Percentiles rank a stretch among this genome's conserved stretches.
Conservation (phyloP, 2,888 invertebrate species). For the Loripinus fragilis region DNA sequence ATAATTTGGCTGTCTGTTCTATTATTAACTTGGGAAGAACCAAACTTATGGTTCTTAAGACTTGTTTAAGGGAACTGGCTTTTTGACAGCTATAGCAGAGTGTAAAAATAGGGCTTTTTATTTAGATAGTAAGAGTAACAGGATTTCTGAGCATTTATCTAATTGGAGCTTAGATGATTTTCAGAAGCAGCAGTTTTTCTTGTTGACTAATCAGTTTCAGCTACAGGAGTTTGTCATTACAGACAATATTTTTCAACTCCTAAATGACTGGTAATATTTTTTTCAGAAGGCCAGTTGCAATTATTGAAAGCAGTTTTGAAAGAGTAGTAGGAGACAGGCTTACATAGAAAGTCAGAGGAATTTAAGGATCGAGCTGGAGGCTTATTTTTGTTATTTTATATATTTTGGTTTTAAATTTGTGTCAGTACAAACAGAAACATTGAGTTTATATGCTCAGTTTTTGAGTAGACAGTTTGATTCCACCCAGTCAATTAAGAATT, state of each 20-base stretch:
- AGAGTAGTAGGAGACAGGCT: not conserved
- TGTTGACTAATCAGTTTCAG: not conserved
- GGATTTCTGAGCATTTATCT: not conserved
- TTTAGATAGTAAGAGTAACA: not conserved
- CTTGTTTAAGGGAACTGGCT: not conserved
- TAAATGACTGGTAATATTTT: slow-evolving; percentile 5
- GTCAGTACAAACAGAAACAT: slow-evolving; percentile 6
- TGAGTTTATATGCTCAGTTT: slow-evolving; percentile 22
- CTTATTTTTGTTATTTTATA: slow-evolving; percentile 8
- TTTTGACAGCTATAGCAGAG: not conserved
- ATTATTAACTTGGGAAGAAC: not conserved
- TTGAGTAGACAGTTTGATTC: slow-evolving; percentile 20
- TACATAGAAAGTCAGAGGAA: slow-evolving; percentile 7
- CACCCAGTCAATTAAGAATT: slow-evolving; percentile 20
- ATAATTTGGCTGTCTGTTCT: not conserved
- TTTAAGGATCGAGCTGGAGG: slow-evolving; percentile 7
- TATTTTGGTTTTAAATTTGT: slow-evolving; percentile 21
- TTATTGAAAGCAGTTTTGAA: not conserved
- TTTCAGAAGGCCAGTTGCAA: slow-evolving; percentile 7
- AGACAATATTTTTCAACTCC: slow-evolving; percentile 3
- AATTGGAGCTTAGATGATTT: not conserved
- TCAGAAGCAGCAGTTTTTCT: not conserved
- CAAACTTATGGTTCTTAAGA: not conserved
- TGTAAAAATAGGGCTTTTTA: not conserved
- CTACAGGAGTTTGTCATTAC: not conserved